phyloP scores from a whole-genome alignment of 2,888 invertebrate species.

The Orthosia cruda region DNA sequence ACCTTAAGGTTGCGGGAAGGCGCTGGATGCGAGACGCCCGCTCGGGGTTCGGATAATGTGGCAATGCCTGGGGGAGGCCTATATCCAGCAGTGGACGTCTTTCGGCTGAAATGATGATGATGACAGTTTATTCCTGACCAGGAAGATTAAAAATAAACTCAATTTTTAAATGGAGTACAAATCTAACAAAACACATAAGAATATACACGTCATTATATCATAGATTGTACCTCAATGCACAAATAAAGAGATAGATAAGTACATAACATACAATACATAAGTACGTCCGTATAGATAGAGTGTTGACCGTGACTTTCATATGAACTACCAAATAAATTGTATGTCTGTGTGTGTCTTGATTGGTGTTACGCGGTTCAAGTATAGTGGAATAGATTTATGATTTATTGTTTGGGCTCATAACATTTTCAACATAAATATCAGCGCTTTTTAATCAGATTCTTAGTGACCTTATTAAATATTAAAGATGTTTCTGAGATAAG shows the following conservation, averaged over 20 bases:
- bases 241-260: constrained; percentile 35
- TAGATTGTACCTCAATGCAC: constrained; percentile 28
- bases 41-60: too few relatives aligned
- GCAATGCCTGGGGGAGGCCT: too few relatives aligned
- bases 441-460: too few relatives aligned
- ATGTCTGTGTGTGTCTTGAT: constrained; percentile 69
- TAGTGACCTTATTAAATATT: too few relatives aligned
- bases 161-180: constrained; percentile 9
- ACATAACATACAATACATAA: constrained; percentile 8
- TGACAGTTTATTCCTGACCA: neutral
- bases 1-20: too few relatives aligned
- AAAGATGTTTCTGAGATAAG: too few relatives aligned
- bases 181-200: neutral
- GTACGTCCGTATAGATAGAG: neutral
- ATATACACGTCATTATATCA: constrained; percentile 4
- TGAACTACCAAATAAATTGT: constrained; percentile 74
- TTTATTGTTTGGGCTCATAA: too few relatives aligned
- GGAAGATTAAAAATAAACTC: neutral
- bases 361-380: constrained; percentile 63
- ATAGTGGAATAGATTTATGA: constrained; percentile 34
- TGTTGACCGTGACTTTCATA: constrained; percentile 66
- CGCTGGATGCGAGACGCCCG: too few relatives aligned
- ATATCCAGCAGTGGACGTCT: too few relatives aligned
- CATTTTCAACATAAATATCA: too few relatives aligned
- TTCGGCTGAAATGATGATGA: too few relatives aligned